Base-by-base conservation (phyloP, 2,888 invertebrate genomes). In the Copidosoma aretas region DNA sequence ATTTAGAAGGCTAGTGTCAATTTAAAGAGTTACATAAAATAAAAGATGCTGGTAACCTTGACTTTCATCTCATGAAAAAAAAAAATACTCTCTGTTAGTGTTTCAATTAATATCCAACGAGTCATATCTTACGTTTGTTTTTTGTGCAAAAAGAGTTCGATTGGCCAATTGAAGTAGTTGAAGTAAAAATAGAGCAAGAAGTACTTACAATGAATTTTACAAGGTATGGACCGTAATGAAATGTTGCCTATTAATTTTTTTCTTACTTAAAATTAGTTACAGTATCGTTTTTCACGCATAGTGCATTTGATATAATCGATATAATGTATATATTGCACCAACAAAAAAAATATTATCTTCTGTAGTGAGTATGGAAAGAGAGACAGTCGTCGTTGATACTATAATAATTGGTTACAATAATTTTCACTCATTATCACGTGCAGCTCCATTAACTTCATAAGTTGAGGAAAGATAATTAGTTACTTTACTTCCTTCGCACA, bases 221-320 rank as follows among this genome's bases (percentile, higher is more conserved):
- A 71, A 71, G 70, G 67, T 71, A 71, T 64, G 70, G 43, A 59
- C 52, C 64, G 60, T 61, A 54, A 51, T 66, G 43, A 59, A 62
- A 62, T 66, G 24, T 59, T 52, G 58, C 8, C 8, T 32, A 32
- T 32, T 3, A 32, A 57, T 57, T 53, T 63, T 51, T 52, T 46
- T 49, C 15, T 19, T 63, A 60, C 53, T 24, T n/a, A 14, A 19
- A 19, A 32, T 57, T 17, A 25, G 39, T 57, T 17, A 19, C 19
- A 19, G 25, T 39, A 17, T 41, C 32, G 41, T 22, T 52, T 52
- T 21, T 52, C 14, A 22, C 21, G 2, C 52, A 52, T 12, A 21
- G 12, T 21, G 19, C 19, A 52, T 52, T 52, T 52, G 21, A 14
- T 19, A 8, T 32, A 8, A 32, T 32, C 3, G 32, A 32, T 32